phyloP scores from a whole-genome alignment of 2,888 invertebrate species.

The Gerosis bhagava region DNA sequence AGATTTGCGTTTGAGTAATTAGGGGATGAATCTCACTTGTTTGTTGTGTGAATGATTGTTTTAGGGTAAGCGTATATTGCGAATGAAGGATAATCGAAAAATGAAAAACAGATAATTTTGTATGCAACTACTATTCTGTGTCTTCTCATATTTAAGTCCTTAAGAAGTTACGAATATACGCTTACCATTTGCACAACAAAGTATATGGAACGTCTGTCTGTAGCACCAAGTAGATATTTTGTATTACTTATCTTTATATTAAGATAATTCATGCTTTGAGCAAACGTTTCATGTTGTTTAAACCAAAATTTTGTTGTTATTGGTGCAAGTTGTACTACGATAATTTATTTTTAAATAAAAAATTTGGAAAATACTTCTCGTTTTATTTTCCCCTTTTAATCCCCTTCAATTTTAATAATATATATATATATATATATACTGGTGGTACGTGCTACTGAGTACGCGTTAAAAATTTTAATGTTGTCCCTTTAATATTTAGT shows the following conservation, averaged over 20 bases:
- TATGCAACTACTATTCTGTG: too few relatives aligned
- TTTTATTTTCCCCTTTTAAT: slow-evolving; percentile 36
- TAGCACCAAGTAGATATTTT: slow-evolving; percentile 54
- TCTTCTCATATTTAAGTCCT: too few relatives aligned
- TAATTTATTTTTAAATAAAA: slow-evolving; percentile 83
- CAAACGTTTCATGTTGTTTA: slow-evolving; percentile 71
- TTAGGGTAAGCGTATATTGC: slow-evolving; percentile 4
- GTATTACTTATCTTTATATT: slow-evolving; percentile 44
- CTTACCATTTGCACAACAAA: slow-evolving; percentile 19
- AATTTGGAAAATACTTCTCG: slow-evolving; percentile 45
- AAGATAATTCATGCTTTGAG: slow-evolving; percentile 62
- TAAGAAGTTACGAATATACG: too few relatives aligned
- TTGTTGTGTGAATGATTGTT: slow-evolving; percentile 44
- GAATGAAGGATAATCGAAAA: background rate
- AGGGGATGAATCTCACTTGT: slow-evolving; percentile 54
- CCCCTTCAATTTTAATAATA: too few relatives aligned
- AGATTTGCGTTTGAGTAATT: slow-evolving; percentile 32
- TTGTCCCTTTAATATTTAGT: too few relatives aligned
- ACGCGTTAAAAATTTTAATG: too few relatives aligned
- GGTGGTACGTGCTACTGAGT: too few relatives aligned
- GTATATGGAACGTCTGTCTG: slow-evolving; percentile 11
- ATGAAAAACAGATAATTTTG: too few relatives aligned
- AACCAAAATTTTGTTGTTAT: slow-evolving; percentile 81
- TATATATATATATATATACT: too few relatives aligned
- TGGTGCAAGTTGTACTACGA: slow-evolving; percentile 79